phyloP scores from a whole-genome alignment of 2,888 invertebrate species.

The Calameuta idolon region DNA sequence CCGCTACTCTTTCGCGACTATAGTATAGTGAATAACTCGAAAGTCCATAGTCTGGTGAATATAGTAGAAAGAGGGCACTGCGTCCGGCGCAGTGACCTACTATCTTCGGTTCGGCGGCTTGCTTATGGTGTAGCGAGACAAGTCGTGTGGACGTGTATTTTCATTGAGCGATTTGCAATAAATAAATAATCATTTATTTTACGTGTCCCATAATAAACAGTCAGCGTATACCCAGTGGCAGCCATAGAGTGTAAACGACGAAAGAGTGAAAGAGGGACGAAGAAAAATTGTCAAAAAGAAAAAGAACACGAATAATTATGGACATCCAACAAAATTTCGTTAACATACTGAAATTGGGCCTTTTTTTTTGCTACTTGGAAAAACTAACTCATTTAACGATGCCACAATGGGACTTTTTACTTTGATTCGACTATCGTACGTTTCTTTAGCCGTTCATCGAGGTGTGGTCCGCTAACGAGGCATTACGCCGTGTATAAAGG shows the following conservation, averaged over 20 bases:
- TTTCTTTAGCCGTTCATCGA: background rate
- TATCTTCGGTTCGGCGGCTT: conserved; percentile 63
- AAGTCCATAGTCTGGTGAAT: conserved; percentile 41
- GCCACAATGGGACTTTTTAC: background rate
- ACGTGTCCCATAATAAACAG: background rate
- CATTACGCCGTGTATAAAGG: background rate
- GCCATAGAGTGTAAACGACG: background rate
- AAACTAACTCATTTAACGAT: background rate
- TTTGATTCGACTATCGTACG: background rate
- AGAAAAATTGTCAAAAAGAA: background rate
- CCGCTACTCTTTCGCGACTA: conserved; percentile 24
- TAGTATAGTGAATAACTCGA: conserved; percentile 29
- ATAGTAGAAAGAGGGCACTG: conserved; percentile 59
- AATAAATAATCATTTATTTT: background rate
- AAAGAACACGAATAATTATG: no score
- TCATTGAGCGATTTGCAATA: background rate
- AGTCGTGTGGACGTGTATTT: background rate
- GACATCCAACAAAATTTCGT: background rate
- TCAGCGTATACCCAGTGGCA: background rate
- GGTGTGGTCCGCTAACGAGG: background rate
- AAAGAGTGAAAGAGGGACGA: background rate
- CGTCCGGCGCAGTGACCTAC: conserved; percentile 67
- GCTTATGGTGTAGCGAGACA: conserved; percentile 21
- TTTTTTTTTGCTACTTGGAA: background rate
- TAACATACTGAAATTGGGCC: background rate